Evolutionary conservation across 2,113 vertebrate genomes (phyloP), one percentile per base, ranked within the genome.

Genomic region (Rhinoderma darwinii): DNA sequence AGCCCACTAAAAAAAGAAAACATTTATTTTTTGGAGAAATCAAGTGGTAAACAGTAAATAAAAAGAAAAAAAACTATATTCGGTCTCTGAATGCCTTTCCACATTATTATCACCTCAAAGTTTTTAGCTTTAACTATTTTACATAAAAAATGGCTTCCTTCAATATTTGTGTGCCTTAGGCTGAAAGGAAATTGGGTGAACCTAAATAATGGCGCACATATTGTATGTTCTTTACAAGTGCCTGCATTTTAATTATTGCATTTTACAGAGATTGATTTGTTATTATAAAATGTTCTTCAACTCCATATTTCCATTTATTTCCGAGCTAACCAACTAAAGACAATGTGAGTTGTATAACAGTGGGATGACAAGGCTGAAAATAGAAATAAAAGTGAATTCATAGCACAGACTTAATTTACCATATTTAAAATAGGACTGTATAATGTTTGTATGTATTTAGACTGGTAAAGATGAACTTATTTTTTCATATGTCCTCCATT

Each of bases 231-330:
- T 51, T 72, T 83, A 72, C 41, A 83, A 70, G 27, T 51, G 82
- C 43, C 27, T 70, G 63, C 41, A 51, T 72, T 83, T 70, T 83
- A 70, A 72, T 83, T 72, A 70, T 68, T 68, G 66, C 8, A 72
- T 83, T 70, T 83, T 83, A 72, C 82, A 83, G 61, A 39, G 44
- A 51, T 72, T 51, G 82, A 83, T 83, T 83, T 83, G 82, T 72
- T 35, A 70, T 70, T 72, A 68, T 50, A 47, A 70, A 82, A 70
- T 72, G 82, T 12, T 50, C 44, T 70, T 18, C 41, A 8, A 41
- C 11, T 72, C 44, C 27, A 22, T 83, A 70, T 72, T 70, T 76
- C 18, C 68, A 39, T 41, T 22, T 72, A 25, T 66, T 35, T 39
- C 37, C 25, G 6, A 72, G 32, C 68, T 50, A 51, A 83, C 43